Conservation (phyloP, 2,888 invertebrate genomes). For the Noctua janthina region DNA sequence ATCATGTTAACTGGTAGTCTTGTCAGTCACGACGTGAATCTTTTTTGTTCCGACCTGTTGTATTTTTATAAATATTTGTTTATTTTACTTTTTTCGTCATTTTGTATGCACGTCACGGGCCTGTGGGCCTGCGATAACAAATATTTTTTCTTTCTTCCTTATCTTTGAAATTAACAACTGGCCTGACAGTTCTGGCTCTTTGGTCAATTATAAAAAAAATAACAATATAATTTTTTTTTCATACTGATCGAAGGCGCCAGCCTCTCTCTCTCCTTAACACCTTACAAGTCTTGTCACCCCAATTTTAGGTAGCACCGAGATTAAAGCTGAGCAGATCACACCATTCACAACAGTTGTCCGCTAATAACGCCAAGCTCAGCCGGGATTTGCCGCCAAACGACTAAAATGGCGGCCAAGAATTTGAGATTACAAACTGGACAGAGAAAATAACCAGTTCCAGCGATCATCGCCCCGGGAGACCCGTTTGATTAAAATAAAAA, state of each 20-base stretch:
- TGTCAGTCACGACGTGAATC: no score
- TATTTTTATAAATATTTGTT: no score
- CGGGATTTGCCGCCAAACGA: constrained; percentile 52
- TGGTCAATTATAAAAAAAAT: neutral
- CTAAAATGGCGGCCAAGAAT: constrained; percentile 55
- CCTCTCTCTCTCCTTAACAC: neutral
- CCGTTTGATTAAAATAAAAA: constrained; percentile 42
- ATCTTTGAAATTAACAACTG: no score
- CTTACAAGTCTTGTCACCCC: constrained; percentile 22
- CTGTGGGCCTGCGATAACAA: no score
- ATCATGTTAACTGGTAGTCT: no score
- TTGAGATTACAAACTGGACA: constrained; percentile 55
- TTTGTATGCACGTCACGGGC: no score
- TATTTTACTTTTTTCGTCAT: no score
- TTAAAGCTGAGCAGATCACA: constrained; percentile 64
- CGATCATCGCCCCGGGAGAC: constrained; percentile 1
- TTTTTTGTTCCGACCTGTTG: no score
- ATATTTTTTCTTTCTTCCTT: no score
- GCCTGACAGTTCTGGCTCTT: neutral
- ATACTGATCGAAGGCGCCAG: no score
- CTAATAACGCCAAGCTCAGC: constrained; percentile 63
- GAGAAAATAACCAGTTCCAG: constrained; percentile 42
- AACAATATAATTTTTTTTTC: neutral
- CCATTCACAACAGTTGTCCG: constrained; percentile 57
- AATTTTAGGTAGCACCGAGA: constrained; percentile 54